phyloP scores from a whole-genome alignment of 2,888 invertebrate species.

The Autographa pulchrina region DNA sequence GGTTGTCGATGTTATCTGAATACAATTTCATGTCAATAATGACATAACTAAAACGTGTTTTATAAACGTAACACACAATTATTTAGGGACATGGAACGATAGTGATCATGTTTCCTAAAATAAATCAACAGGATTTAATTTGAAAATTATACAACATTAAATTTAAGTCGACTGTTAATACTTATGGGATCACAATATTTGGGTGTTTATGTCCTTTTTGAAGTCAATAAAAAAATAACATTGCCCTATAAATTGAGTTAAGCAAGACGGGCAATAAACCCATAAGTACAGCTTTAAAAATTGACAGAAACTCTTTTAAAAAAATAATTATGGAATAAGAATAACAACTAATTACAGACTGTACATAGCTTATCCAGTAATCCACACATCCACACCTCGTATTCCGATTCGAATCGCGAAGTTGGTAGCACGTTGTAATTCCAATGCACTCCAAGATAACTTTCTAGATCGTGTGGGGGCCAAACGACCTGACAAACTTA shows the following conservation, averaged over 20 bases:
- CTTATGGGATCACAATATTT: too few species aligned
- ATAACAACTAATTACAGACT: neutral
- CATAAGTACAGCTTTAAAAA: too few species aligned
- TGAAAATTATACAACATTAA: neutral
- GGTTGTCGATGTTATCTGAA: constrained; percentile 32
- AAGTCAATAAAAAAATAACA: too few species aligned
- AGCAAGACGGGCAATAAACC: too few species aligned
- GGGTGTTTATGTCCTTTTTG: too few species aligned
- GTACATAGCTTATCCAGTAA: constrained; percentile 66
- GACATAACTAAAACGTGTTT: constrained; percentile 9
- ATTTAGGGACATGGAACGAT: neutral
- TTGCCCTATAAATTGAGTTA: too few species aligned
- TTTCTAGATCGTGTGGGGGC: constrained; percentile 79
- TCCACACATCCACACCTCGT: constrained; percentile 62
- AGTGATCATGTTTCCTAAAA: neutral
- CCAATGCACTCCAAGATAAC: constrained; percentile 85
- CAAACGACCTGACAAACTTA: constrained; percentile 85
- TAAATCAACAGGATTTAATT: neutral
- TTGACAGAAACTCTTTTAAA: too few species aligned
- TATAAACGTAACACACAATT: neutral
- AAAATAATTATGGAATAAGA: too few species aligned
- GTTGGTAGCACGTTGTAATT: constrained; percentile 83
- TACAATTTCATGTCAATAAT: constrained; percentile 24
- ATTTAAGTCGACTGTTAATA: too few species aligned
- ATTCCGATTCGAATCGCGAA: constrained; percentile 79